Evolutionary conservation across 2,797 vertebrate genomes (phyloP).

Genomic region (Takifugu ocellatus): DNA sequence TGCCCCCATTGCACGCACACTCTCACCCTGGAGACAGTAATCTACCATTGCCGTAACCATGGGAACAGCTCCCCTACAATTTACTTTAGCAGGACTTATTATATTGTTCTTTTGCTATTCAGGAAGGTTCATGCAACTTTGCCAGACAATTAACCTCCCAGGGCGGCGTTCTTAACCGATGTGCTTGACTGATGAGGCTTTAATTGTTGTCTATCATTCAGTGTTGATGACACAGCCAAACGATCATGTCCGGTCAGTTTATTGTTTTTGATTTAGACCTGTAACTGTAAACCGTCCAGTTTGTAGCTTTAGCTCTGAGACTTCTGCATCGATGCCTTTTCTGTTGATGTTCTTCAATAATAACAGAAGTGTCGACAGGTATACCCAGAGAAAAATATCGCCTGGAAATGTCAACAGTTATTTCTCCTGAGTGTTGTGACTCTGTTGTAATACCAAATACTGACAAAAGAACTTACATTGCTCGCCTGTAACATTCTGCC

Average conservation of each 20-base stretch:
- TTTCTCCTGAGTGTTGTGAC: background rate
- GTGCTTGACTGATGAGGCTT: conserved; percentile 16
- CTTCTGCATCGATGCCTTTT: too few species aligned
- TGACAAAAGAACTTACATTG: background rate
- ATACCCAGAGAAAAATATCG: background rate
- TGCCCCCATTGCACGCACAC: conserved; percentile 11
- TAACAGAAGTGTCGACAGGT: too few species aligned
- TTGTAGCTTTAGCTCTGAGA: too few species aligned
- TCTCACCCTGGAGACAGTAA: conserved; percentile 45
- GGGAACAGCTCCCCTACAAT: conserved; percentile 68
- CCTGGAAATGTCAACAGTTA: conserved; percentile 15
- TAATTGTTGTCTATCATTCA: too few species aligned
- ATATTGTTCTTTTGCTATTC: conserved; percentile 58
- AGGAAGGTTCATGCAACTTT: conserved; percentile 32
- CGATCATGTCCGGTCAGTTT: too few species aligned
- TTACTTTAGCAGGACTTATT: conserved; percentile 46
- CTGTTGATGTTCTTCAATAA: too few species aligned
- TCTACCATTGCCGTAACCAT: conserved; percentile 65
- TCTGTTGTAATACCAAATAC: background rate
- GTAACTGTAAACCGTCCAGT: too few species aligned
- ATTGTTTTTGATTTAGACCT: too few species aligned
- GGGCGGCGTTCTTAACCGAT: conserved; percentile 17
- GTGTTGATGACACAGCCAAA: too few species aligned
- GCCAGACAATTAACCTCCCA: conserved; percentile 43
- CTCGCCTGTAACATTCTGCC: too few species aligned